Conservation (phyloP, 2,888 invertebrate genomes). For the Galerucella nymphaeae region DNA sequence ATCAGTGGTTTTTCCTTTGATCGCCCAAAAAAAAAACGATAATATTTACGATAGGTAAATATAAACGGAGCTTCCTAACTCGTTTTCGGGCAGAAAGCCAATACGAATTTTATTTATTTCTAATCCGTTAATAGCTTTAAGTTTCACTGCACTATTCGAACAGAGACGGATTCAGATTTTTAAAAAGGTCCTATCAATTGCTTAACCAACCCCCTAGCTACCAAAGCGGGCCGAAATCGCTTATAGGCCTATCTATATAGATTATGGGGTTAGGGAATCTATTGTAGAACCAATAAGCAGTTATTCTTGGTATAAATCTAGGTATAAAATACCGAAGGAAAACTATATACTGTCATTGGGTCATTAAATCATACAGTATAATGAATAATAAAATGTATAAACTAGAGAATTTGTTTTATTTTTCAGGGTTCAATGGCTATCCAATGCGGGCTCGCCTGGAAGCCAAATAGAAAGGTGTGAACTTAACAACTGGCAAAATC, state of each 20-base stretch:
- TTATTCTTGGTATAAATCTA: no score
- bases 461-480: conserved; percentile 86
- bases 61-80: conserved; percentile 10
- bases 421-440: conserved; percentile 83
- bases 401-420: conserved; percentile 26
- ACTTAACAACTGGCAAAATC: conserved; percentile 82
- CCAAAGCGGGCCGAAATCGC: no score
- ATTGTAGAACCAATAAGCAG: no score
- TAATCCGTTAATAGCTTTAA: conserved; percentile 17
- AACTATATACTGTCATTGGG: no score
- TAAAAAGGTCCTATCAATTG: no score
- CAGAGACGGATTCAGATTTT: background rate
- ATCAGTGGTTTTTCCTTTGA: background rate
- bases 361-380: background rate
- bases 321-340: no score
- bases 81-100: conserved; percentile 22
- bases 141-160: background rate
- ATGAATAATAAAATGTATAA: no score
- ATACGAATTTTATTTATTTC: conserved; percentile 19
- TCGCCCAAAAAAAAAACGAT: background rate
- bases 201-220: no score
- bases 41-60: conserved; percentile 25
- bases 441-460: conserved; percentile 84
- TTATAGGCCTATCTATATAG: no score
- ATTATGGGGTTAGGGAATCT: no score